Base-by-base conservation (phyloP, 2,113 vertebrate genomes). In the Taxidea taxus region DNA sequence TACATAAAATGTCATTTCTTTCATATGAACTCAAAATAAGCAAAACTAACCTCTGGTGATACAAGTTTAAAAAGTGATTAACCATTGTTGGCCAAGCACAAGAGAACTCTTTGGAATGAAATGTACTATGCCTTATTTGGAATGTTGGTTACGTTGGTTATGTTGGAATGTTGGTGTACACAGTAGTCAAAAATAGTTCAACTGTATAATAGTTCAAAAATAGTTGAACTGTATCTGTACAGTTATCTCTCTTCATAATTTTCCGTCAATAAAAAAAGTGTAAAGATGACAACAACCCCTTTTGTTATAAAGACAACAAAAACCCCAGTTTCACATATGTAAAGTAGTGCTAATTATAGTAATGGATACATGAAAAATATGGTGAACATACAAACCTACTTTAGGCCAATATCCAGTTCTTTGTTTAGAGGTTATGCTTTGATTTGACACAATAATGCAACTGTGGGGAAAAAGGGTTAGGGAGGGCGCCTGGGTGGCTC, bases 1-100 rank as follows among this genome's bases (percentile, higher is more conserved):
- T 39, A 90, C 7, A 44, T 42, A 23, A 2, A 12, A 0, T 54
- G 44, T 54, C 37, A 25, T 11, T 31, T 64, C 3, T n/a, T 68
- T 54, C 2, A 23, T n/a, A 75, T 37, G 16, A 29, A 87, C 13
- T 77, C 34, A 77, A 68, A 64, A 39, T 4, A 29, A 72, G 11
- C 0, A 44, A 74, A 87, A 82, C 4, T 37, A 44, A 60, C 31
- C 6, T 21, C 34, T 66, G 18, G 4, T 56, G 25, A 8, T 8
- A 56, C 14, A 81, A 93, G 93, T 23, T 31, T 49, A 16, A 86
- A 74, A 27, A 25, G 34, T 31, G 47, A 90, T 54, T 49, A 56
- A 81, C 1, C 1, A 20, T 4, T 77, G 11, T 18, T 1, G 2
- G 4, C 7, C 4, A 86, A 23, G 1, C 6, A 58, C 25, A 11